A percentile compares a stretch with the other conserved stretches of the same genome.
Evolutionary conservation across 2,113 vertebrate genomes (phyloP).

Genomic region (Salvelinus alpinus): DNA sequence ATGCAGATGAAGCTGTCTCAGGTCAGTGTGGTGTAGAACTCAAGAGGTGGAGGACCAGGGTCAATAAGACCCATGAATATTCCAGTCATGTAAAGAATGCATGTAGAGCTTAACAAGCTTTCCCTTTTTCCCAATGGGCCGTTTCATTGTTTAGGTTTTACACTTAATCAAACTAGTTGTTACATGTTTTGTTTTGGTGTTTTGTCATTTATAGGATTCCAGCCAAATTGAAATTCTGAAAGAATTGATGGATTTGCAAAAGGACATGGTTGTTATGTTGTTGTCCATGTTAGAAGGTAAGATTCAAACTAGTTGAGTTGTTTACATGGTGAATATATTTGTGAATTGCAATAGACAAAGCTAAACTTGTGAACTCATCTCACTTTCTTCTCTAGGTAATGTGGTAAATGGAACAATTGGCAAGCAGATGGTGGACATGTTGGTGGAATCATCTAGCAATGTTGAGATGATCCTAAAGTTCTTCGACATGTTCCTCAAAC

Average conservation of each 20-base stretch:
- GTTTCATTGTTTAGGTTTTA: too few relatives aligned
- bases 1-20: slow-evolving; percentile 98
- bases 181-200: not conserved
- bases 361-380: not conserved
- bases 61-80: too few relatives aligned
- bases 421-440: slow-evolving; percentile 98
- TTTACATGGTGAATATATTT: not conserved
- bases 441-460: slow-evolving; percentile 92
- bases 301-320: not conserved
- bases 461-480: slow-evolving; percentile 96
- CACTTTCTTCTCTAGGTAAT: slow-evolving; percentile 76
- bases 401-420: slow-evolving; percentile 95
- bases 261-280: slow-evolving; percentile 97
- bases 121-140: too few relatives aligned
- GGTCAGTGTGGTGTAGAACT: slow-evolving; percentile 64
- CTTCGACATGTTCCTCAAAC: slow-evolving; percentile 96
- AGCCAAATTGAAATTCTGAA: slow-evolving; percentile 92
- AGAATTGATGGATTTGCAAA: slow-evolving; percentile 94
- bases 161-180: not conserved
- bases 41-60: too few relatives aligned
- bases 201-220: slow-evolving; percentile 79
- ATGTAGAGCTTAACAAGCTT: too few relatives aligned
- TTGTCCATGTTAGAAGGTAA: slow-evolving; percentile 96
- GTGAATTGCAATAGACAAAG: not conserved
- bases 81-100: too few relatives aligned